A percentile compares a stretch with the other conserved stretches of the same genome.
Evolutionary conservation across 2,797 vertebrate genomes (phyloP).

Genomic region (Phrynocephalus guinanensis): DNA sequence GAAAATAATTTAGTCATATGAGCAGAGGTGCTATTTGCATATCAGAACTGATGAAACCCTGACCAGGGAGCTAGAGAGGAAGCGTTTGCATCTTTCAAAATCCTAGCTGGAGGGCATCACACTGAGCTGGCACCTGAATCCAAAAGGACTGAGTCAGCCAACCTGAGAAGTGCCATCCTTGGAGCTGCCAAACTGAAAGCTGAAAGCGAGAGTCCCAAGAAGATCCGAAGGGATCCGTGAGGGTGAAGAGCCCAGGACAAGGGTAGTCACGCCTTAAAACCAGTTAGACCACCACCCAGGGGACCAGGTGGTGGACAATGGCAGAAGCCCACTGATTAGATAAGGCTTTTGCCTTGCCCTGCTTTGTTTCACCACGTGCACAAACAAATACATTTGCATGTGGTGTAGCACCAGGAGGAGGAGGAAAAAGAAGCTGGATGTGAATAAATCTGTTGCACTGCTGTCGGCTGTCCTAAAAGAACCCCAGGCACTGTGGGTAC

Average conservation of each 20-base stretch:
- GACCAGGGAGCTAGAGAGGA: not conserved
- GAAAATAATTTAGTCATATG: constrained; percentile 6
- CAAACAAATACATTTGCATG: not conserved
- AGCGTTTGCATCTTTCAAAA: not conserved
- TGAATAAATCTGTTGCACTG: not conserved
- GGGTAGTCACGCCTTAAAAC: not conserved
- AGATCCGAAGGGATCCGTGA: not conserved
- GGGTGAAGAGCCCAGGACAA: not conserved
- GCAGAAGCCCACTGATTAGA: not conserved
- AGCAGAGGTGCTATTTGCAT: constrained; percentile 1
- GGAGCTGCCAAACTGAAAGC: not conserved
- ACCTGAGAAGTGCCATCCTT: not conserved
- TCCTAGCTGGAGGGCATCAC: not conserved
- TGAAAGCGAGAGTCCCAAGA: not conserved
- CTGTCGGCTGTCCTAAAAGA: not conserved
- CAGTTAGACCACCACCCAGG: not conserved
- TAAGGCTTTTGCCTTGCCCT: not conserved
- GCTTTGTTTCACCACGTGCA: not conserved
- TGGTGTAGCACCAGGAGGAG: too few species aligned
- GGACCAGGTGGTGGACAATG: not conserved
- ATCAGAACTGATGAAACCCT: not conserved
- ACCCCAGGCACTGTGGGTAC: not conserved
- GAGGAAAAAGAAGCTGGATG: not conserved
- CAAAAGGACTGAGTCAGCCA: not conserved
- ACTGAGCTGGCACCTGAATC: not conserved